Evolutionary conservation across 2,888 invertebrate genomes (phyloP), one percentile per base, ranked within the genome.

Genomic region (Melinaea marsaeus): DNA sequence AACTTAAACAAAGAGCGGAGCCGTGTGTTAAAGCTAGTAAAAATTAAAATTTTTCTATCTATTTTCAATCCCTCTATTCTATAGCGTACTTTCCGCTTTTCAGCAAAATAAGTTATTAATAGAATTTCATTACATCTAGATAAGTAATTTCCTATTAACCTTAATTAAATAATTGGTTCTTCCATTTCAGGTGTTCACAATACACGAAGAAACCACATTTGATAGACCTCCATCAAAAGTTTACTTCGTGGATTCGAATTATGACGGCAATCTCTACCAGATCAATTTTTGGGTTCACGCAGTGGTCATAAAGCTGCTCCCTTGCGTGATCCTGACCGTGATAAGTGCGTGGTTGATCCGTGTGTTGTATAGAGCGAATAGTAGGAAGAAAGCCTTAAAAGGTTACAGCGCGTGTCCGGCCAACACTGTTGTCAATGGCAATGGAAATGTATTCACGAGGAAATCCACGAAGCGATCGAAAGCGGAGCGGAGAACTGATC

Each of bases 201-300:
- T 88, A 67, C 90, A 90, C 69, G 83, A 82, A 68, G 79, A 83
- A 54, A 75, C 73, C 59, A 75, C 77, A 3, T 68, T 79, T 37
- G 77, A 78, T 64, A 79, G 77, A 13, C 74, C 80, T 37, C 81
- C 85, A 0, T 80, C 80, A 1, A 86, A 84, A 71, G 88, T 91
- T 1, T 91, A 87, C 71, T 90, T 85, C 72, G 91, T 81, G 71
- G 91, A 93, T 60, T 92, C 93, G 0, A 87, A 93, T 59, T 91
- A 92, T 71, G 89, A 91, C 56, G 92, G 92, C 2, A 91, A 92
- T 0, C 79, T 94, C 5, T 95, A 94, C 76, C 91, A 93, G 73
- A 84, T 95, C 35, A 96, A 96, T 84, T 95, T 95, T 81, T 96
- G 95, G 95, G 92, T 95, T 5, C 95, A 96, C 76, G 94, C 94